Evolutionary conservation across 2,113 vertebrate genomes (phyloP), one percentile per base, ranked within the genome.

Genomic region (Melanerpes formicivorus): DNA sequence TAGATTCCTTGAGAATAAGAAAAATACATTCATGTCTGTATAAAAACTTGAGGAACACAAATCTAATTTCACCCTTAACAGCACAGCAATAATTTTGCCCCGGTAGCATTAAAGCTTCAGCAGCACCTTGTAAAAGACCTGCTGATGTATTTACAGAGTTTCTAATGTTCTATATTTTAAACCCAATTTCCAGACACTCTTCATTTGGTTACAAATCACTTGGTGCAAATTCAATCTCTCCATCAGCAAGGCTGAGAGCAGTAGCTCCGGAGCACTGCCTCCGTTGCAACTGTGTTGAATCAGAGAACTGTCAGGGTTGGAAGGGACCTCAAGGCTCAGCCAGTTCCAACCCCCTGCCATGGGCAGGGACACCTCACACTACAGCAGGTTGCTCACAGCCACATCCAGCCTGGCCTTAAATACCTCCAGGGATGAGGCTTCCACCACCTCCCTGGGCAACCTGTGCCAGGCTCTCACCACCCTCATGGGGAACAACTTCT

Each of bases 111-210:
- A 79, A 81, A 79, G 55, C 75, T 82, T 93, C 91, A 87, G 21
- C 59, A 76, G 40, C 80, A 92, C 78, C 91, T 87, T 80, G 74
- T 93, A 89, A 91, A 95, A 84, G 52, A 77, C 64, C 72, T 85
- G 84, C 48, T 89, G 91, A 91, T 89, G 14, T 46, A 85, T 89
- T 92, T 93, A 90, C 40, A 80, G 56, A 70, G 46, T 29, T 60
- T 91, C 80, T 84, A 87, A 71, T 13, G 50, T 67, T 84, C 40
- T 3, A 8, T 55, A 55, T 91, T 90, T 85, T 70, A n/a, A 67
- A 93, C 65, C 34, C 76, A 19, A 67, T 56, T 91, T 90, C 72
- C 94, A 94, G 80, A 30, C 64, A 42, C 54, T 64, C 55, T 17
- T 87, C 60, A 19, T 83, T 89, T 25, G 58, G 60, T 55, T 82